Evolutionary conservation across 2,113 vertebrate species (phyloP), one percentile per base, ranked within the genome.

Genomic region (Cyprinus carpio): DNA sequence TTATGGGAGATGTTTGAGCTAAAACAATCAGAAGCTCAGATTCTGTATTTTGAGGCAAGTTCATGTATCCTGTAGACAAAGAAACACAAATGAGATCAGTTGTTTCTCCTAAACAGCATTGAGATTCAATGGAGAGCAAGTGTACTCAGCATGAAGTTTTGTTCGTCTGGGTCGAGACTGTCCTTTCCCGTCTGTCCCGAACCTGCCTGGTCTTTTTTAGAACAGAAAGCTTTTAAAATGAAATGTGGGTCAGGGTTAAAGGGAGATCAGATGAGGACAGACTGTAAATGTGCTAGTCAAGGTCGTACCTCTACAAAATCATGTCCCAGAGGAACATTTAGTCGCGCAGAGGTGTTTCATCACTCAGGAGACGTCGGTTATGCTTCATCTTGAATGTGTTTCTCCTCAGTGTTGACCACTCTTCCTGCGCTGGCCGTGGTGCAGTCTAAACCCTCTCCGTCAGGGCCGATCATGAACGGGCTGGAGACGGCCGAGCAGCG

Each of bases 351-450:
- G 40, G 40, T 40, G 7, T 40, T 40, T 37, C 43, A 29, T 27
- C 25, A 64, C 60, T 64, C 9, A 37, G 34, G 34, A 71, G 18
- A 11, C 9, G 9, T 5, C 12, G 31, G 56, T 62, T 69, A 23
- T 18, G 4, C 31, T 40, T n/a, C 18, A 40, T 23, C 69, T n/a
- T 4, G 10, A 72, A n/a, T 71, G 27, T 71, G 23, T 40, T 75
- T 25, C 34, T 58, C 54, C 23, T 11, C 82, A 98, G 97, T 99
- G 88, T 31, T 98, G 87, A 95, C 96, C 0, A 94, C 97, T 0
- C 93, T 99, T 54, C 98, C 98, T 0, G 97, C 97, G 0, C 89
- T 99, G 90, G 95, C 97, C 0, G 91, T 87, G 34, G 93, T 96
- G 0, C 96, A 96, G 86, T 92, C 95, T 87, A 99, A 99, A 88